A percentile compares a stretch with the other conserved stretches of the same genome.
Evolutionary conservation across 2,113 vertebrate genomes (phyloP).

Genomic region (Climacteris rufus): DNA sequence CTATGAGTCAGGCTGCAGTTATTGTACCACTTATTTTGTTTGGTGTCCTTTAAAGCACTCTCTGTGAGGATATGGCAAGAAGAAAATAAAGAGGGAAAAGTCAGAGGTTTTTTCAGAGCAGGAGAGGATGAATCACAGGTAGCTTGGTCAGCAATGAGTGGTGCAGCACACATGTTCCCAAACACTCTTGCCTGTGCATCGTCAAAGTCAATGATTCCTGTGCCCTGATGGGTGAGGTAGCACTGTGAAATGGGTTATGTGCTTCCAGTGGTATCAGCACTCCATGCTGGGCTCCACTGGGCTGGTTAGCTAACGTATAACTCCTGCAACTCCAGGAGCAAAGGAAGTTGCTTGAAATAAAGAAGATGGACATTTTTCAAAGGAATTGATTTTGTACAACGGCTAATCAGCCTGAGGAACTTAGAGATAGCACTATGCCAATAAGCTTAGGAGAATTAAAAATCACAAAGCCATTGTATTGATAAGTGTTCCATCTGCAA

Average conservation of each 20-base stretch:
- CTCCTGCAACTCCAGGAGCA: neutral
- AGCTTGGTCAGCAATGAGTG: neutral
- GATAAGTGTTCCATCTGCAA: neutral
- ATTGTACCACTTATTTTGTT: neutral
- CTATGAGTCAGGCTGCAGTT: neutral
- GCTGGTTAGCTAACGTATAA: neutral
- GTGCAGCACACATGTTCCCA: neutral
- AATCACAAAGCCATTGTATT: neutral
- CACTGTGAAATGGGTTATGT: neutral
- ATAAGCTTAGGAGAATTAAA: neutral
- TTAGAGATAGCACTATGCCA: neutral
- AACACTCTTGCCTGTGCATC: neutral
- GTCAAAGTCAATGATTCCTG: neutral
- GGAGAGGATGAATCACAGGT: neutral
- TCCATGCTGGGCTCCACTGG: neutral
- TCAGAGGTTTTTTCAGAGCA: neutral
- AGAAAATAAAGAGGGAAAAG: neutral
- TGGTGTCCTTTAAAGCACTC: neutral
- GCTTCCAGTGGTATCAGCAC: neutral
- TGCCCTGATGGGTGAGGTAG: accelerated
- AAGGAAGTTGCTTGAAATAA: neutral
- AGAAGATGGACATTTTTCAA: neutral
- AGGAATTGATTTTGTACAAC: neutral
- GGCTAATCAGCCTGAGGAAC: neutral
- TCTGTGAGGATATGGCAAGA: neutral